Evolutionary conservation across 2,113 vertebrate genomes (phyloP).

Genomic region (Hyperopisus bebe): DNA sequence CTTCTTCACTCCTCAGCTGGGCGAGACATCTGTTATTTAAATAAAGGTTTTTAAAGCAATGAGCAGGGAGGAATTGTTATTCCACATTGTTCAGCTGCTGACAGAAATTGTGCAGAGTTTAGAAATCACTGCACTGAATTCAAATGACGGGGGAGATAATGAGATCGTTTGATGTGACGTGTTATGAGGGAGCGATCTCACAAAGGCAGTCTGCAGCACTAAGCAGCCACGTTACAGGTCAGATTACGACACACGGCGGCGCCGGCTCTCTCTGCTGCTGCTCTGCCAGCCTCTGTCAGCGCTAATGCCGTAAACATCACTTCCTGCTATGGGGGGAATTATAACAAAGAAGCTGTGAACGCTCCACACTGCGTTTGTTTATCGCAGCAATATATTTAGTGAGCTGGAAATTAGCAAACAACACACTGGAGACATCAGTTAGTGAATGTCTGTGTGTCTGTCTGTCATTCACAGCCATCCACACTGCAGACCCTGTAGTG

Average conservation of each 20-base stretch:
- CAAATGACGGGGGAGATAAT: conserved; percentile 58
- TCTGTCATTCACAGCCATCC: background rate
- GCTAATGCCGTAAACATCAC: background rate
- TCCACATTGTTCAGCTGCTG: conserved; percentile 42
- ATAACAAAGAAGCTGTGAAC: background rate
- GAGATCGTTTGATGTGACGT: conserved; percentile 64
- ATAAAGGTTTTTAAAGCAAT: conserved; percentile 45
- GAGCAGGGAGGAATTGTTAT: conserved; percentile 46
- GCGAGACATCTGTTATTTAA: conserved; percentile 54
- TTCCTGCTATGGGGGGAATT: background rate
- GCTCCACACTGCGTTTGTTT: background rate
- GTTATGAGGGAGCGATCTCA: conserved; percentile 51
- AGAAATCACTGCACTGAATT: conserved; percentile 43
- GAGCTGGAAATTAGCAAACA: background rate
- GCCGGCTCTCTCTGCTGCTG: background rate
- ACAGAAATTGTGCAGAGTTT: conserved; percentile 39
- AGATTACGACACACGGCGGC: conserved; percentile 31
- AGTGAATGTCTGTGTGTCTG: background rate
- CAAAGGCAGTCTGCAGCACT: conserved; percentile 48
- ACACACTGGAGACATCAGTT: conserved; percentile 5
- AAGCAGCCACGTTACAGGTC: conserved; percentile 51
- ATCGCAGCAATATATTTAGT: background rate
- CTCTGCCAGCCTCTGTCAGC: background rate
- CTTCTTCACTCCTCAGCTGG: conserved; percentile 39
- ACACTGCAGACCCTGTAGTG: conserved; percentile 30